A percentile compares a stretch with the other conserved stretches of the same genome.
Evolutionary conservation across 2,797 vertebrate genomes (phyloP).

Genomic region (Notoglanidium macrostoma): DNA sequence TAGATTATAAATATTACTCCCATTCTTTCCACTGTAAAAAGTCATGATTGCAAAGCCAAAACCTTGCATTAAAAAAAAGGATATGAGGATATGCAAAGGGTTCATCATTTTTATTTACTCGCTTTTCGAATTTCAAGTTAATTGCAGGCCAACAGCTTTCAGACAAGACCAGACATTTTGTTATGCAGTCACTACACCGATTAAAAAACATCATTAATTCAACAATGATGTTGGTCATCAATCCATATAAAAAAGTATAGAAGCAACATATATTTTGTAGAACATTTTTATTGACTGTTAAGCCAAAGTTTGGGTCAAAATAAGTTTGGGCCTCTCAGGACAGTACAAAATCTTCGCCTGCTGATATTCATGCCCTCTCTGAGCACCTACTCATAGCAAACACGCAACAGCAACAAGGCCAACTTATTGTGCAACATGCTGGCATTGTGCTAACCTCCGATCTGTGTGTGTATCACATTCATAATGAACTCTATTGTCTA

Average conservation of each 20-base stretch:
- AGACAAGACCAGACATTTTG: background rate
- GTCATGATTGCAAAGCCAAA: background rate
- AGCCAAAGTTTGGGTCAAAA: background rate
- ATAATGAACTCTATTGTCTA: conserved; percentile 20
- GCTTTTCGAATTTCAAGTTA: background rate
- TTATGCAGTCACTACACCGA: background rate
- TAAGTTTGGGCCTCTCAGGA: background rate
- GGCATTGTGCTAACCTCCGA: conserved; percentile 49
- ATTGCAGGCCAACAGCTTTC: background rate
- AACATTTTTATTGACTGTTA: background rate
- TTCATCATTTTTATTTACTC: background rate
- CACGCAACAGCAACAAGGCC: conserved; percentile 60
- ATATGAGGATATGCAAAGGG: background rate
- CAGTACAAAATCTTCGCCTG: conserved; percentile 59
- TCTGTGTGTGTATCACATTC: conserved; percentile 23
- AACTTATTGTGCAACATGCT: conserved; percentile 69
- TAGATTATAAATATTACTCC: background rate
- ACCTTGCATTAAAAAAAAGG: background rate
- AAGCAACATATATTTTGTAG: background rate
- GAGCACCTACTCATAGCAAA: conserved; percentile 57
- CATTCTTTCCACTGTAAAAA: background rate
- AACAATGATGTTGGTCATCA: background rate
- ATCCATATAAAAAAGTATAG: background rate
- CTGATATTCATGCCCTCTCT: conserved; percentile 60
- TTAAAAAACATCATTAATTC: too few species aligned